Base-by-base conservation (phyloP, 2,888 invertebrate genomes). In the Dugesia japonica region DNA sequence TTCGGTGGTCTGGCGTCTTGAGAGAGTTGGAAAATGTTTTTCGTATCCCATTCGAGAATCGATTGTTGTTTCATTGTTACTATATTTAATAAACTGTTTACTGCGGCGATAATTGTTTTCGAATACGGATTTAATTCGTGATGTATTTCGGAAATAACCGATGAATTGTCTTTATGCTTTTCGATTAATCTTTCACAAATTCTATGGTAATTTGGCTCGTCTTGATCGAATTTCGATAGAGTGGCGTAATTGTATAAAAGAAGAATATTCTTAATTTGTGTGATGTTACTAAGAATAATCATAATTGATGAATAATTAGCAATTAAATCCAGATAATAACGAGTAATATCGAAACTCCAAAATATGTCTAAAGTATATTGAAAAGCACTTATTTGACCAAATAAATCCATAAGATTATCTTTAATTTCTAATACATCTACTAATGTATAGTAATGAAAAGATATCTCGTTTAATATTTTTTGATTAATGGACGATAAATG, bases 351-450 rank as follows among this genome's bases (percentile, higher is more conserved):
- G 87, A 91, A 97, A 85, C 95, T 98, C 33, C 94, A 86, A 0
- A 92, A 84, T 81, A 99, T 90, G 84, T 99, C 95, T 81, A 99
- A 86, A 81, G 92, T 90, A 42, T 97, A 89, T 83, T 94, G 94
- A 83, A 92, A 94, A 0, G 94, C 92, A 86, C 97, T 94, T 90
- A 98, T 93, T 26, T 92, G 92, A 15, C 95, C 97, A 74, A 87
- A 81, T 33, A 88, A 80, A 78, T 87, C 86, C 76, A 85, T 85
- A 0, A 88, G 85, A 81, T 87, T 86, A 80, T 88, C 87, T 86
- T 94, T 97, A 82, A 98, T 92, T 84, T 98, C 97, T 76, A 99
- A 87, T 71, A 99, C 88, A 87, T 99, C 98, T 15, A 97, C 97
- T 86, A 99, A 98, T 0, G 98, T 98, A 84, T 94, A 94, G 83